Evolutionary conservation across 2,797 vertebrate species (phyloP), one percentile per base, ranked within the genome.

Genomic region (Hydrolagus colliei): DNA sequence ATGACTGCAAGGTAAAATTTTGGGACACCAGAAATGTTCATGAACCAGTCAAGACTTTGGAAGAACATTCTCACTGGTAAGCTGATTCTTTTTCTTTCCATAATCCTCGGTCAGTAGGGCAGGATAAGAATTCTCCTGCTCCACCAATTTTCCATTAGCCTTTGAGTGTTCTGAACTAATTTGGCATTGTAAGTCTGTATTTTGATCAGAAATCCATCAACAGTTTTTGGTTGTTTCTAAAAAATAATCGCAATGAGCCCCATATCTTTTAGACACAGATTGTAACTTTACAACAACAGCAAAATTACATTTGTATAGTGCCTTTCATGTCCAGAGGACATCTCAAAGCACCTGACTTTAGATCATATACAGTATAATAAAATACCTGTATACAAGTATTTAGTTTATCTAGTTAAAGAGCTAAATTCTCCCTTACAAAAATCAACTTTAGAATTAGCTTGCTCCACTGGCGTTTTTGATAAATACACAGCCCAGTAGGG

Each of bases 1-100:
- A 99, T 65, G 98, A 99, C 95, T 99, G 97, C 94, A 98, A 96
- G 93, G 98, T 98, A 92, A 98, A 97, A 92, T 99, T 99, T 94
- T 99, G 98, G 98, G 98, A 99, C 78, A 95, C 96, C 0, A 96
- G 98, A 86, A 96, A 95, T 13, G 93, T 95, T 90, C 92, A 91
- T 2, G 97, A 98, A 87, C 97, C 98, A 0, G 94, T 99, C 91
- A 97, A 95, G 92, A 95, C 93, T 73, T 94, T 99, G 87, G 97
- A 99, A 93, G 97, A 99, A 88, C 98, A 99, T 92, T 99, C 97
- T 0, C 98, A 99, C 93, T 99, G 98, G 98, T 95, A 93, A 86
- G 73, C 86, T 86, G 87, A 80, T 88, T 89, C 85, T 71, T 86
- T 84, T 86, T 27, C 76, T 59, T 84, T 22, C 27, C 27, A 27